Percentiles rank a stretch among this genome's conserved stretches.
phyloP scores from a whole-genome alignment of 2,113 vertebrate genomes.

The Donacobius atricapilla region DNA sequence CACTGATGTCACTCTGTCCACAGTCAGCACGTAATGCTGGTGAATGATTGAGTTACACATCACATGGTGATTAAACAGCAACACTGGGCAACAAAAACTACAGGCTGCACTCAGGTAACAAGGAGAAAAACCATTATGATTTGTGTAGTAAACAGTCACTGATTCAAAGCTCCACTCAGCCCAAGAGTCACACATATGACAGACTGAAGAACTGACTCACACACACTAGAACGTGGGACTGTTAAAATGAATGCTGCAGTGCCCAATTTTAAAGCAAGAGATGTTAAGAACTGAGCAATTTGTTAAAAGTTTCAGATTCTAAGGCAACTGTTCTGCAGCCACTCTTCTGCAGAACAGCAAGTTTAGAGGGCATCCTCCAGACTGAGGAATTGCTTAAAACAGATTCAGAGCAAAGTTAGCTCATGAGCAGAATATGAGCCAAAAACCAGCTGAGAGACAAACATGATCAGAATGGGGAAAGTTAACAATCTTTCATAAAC shows the following conservation, averaged over 20 bases:
- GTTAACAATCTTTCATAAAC: neutral
- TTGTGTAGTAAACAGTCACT: neutral
- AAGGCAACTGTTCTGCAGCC: neutral
- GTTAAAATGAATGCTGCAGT: neutral
- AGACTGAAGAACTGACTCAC: neutral
- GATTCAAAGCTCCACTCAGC: constrained; percentile 3
- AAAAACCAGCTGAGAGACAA: neutral
- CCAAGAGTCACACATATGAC: neutral
- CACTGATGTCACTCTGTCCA: neutral
- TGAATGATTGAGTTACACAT: neutral
- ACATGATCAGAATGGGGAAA: neutral
- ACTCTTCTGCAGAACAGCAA: neutral
- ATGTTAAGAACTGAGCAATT: neutral
- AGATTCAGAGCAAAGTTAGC: neutral
- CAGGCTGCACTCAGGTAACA: neutral
- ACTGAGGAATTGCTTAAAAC: neutral
- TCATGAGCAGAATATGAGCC: fast-evolving
- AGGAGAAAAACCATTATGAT: neutral
- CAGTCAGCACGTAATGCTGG: neutral
- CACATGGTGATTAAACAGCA: neutral
- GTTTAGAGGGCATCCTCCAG: neutral
- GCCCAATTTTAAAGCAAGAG: neutral
- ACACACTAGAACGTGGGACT: neutral
- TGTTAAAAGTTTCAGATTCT: neutral
- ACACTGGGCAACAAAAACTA: neutral